A percentile compares a stretch with the other conserved stretches of the same genome.
These are phyloP conservation scores for Aegithalos caudatus DNA, from an alignment of 2,113 vertebrate genomes.

Conservation along the genomic window DNA sequence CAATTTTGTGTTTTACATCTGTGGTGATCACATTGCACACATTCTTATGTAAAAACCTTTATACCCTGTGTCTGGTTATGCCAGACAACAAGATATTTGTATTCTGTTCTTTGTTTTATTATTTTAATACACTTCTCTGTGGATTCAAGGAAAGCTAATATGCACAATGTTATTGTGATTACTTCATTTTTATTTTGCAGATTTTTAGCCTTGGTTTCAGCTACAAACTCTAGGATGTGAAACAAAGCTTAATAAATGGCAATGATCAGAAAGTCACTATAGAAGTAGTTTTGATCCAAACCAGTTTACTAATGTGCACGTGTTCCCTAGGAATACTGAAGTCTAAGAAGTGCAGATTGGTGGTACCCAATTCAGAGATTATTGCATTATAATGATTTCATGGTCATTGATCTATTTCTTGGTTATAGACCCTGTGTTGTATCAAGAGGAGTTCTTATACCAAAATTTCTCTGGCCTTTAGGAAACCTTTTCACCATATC, in stretches of 20 bases:
- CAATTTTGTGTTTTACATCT: background rate
- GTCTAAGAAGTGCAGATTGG: constrained; percentile 3
- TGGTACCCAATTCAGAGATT: background rate
- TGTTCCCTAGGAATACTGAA: background rate
- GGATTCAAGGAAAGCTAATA: background rate
- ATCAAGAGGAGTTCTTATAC: background rate
- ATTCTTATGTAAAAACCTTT: background rate
- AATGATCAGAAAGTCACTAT: background rate
- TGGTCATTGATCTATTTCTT: background rate
- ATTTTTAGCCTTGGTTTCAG: background rate
- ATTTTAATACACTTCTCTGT: background rate
- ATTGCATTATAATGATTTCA: background rate
- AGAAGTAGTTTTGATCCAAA: background rate
- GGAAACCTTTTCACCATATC: background rate
- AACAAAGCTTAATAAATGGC: background rate
- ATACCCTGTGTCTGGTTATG: background rate
- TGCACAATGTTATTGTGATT: background rate
- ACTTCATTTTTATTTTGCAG: background rate
- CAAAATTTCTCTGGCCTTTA: background rate
- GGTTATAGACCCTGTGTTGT: background rate
- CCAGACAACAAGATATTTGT: background rate
- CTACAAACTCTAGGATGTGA: background rate
- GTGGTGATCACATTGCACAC: background rate
- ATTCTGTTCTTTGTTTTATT: background rate
- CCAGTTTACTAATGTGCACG: rapidly evolving